Conservation (phyloP, 2,888 invertebrate species). For the Lasioglossum malachurum region DNA sequence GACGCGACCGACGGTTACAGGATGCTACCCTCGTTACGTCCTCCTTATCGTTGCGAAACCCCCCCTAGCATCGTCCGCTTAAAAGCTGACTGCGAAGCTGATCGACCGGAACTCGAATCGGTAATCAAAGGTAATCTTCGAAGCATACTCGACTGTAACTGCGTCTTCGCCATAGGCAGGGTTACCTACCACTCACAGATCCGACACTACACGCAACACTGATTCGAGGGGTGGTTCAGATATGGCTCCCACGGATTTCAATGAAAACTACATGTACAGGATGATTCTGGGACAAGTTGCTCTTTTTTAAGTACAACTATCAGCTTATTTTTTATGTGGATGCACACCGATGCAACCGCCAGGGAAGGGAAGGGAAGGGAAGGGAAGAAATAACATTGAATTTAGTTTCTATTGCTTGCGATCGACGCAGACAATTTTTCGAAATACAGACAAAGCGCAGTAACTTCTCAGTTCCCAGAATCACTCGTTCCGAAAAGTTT, state of each 20-base stretch:
- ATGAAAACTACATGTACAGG: not conserved
- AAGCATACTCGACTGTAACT: not conserved
- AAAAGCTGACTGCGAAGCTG: not conserved
- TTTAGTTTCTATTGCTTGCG: no score
- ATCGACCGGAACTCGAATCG: not conserved
- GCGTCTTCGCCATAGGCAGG: not conserved
- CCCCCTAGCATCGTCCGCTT: not conserved
- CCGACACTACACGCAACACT: not conserved
- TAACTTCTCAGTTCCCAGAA: no score
- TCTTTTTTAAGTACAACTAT: no score
- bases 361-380: no score
- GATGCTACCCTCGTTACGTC: slow-evolving; percentile 25
- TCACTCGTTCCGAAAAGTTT: no score
- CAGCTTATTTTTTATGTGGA: no score
- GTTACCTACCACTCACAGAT: not conserved
- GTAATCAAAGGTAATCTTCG: slow-evolving; percentile 6
- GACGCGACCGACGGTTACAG: not conserved
- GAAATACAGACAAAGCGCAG: no score
- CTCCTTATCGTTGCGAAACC: not conserved
- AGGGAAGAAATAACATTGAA: no score
- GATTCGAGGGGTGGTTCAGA: not conserved
- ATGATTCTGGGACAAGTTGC: no score
- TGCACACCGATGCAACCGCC: no score
- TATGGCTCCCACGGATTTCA: not conserved
- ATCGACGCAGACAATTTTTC: no score